phyloP scores from a whole-genome alignment of 2,113 vertebrate species.

The Okapia johnstoni region DNA sequence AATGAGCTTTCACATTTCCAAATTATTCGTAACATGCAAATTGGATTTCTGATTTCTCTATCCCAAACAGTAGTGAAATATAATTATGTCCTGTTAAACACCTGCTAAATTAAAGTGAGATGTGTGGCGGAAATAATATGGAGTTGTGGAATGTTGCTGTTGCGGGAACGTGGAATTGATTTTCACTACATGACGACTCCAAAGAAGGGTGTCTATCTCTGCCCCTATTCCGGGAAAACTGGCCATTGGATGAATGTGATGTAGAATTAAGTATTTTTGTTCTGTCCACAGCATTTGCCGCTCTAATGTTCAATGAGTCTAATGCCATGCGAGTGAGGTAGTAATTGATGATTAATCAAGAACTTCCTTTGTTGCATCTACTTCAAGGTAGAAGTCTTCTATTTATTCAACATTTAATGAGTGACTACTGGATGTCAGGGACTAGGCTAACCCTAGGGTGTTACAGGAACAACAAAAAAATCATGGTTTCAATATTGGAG shows the following conservation, averaged over 20 bases:
- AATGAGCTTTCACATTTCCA: constrained; percentile 43
- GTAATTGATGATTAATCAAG: neutral
- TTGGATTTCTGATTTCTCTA: constrained; percentile 34
- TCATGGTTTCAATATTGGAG: neutral
- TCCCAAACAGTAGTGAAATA: neutral
- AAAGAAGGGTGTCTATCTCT: neutral
- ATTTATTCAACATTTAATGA: neutral
- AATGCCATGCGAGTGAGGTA: neutral
- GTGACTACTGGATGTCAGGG: neutral
- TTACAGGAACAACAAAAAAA: neutral
- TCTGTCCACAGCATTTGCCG: neutral
- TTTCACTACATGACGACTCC: neutral
- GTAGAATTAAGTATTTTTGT: neutral
- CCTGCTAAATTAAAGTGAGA: constrained; percentile 17
- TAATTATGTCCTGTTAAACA: constrained; percentile 39
- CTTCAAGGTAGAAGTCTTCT: neutral
- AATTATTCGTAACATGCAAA: constrained; percentile 52
- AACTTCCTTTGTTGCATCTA: neutral
- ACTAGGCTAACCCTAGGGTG: neutral
- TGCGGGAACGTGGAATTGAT: neutral
- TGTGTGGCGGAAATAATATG: neutral
- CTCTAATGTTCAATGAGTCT: neutral
- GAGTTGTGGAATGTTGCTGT: neutral
- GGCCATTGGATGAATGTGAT: neutral
- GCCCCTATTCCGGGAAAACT: neutral